Percentiles rank a stretch among this genome's conserved stretches.
These are phyloP conservation scores for Nephrotoma guestfalica DNA, from an alignment of 2,888 invertebrate species.

Conservation along the genomic window DNA sequence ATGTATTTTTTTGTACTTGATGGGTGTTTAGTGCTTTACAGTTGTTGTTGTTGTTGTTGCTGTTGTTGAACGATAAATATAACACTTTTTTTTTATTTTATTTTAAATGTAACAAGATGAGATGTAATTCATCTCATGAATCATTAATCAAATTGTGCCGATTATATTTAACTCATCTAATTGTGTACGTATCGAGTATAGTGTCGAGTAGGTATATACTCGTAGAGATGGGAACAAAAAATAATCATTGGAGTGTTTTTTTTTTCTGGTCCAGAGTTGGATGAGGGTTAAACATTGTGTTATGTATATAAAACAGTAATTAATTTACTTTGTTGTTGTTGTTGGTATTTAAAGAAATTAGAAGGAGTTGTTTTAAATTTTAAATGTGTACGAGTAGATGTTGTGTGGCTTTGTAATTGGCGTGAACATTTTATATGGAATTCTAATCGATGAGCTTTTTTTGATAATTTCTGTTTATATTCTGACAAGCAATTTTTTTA, in stretches of 20 bases:
- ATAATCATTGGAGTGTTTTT: neutral
- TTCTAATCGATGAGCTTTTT: neutral
- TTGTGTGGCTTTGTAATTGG: neutral
- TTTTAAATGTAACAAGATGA: slow-evolving; percentile 7
- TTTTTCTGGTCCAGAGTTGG: neutral
- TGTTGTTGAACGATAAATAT: neutral
- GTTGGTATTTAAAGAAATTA: neutral
- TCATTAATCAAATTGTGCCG: slow-evolving; percentile 11
- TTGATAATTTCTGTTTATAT: neutral
- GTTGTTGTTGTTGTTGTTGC: neutral
- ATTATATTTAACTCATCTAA: slow-evolving; percentile 7
- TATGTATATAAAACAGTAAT: neutral
- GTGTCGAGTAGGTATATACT: neutral
- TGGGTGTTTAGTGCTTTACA: neutral
- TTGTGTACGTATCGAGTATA: neutral
- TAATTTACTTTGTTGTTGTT: neutral
- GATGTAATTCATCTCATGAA: slow-evolving; percentile 11
- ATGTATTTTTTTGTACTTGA: neutral
- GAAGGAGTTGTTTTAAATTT: neutral
- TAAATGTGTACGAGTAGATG: neutral
- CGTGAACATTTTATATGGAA: neutral
- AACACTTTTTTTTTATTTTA: neutral
- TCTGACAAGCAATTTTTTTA: neutral
- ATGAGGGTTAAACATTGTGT: neutral
- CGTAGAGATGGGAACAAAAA: neutral